Percentiles rank a stretch among this genome's conserved stretches.
phyloP scores from a whole-genome alignment of 1,140 invertebrate genomes.

The Drosophila ogumai region DNA sequence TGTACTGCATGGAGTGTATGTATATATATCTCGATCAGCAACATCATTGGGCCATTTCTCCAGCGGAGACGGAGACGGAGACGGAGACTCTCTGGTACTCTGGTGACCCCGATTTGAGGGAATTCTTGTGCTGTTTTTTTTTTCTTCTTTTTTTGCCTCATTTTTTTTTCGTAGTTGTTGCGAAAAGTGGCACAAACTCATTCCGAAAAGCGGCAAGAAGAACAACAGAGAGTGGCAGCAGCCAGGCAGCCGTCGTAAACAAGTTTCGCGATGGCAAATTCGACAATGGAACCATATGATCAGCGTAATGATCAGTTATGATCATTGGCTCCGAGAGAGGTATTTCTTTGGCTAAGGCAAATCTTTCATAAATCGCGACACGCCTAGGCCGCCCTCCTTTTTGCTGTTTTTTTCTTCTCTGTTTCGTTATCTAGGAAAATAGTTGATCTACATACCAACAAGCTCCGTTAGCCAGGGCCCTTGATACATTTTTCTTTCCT shows the following conservation, averaged over 20 bases:
- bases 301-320: conserved; percentile 79
- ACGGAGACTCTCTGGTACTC: conserved; percentile 27
- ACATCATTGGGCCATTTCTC: conserved; percentile 50
- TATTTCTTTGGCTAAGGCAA: conserved; percentile 22
- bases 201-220: conserved; percentile 58
- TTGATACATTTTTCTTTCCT: conserved; percentile 24
- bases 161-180: conserved; percentile 54
- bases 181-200: conserved; percentile 81
- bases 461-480: conserved; percentile 51
- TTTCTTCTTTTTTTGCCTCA: conserved; percentile 27
- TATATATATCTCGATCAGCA: conserved; percentile 27
- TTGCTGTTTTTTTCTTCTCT: conserved; percentile 16
- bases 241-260: conserved; percentile 50
- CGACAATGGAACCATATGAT: conserved; percentile 82
- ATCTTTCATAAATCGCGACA: conserved; percentile 57
- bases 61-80: conserved; percentile 11
- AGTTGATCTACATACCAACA: conserved; percentile 64
- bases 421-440: conserved; percentile 18
- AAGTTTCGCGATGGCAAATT: conserved; percentile 75
- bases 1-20: conserved; percentile 8
- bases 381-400: conserved; percentile 39
- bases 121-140: conserved; percentile 65
- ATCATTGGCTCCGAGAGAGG: conserved; percentile 57
- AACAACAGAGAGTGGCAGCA: conserved; percentile 20
- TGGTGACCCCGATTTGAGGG: conserved; percentile 71